Conservation (phyloP, 64 coral and sea anemone genomes). For the Cladopsammia gracilis region DNA sequence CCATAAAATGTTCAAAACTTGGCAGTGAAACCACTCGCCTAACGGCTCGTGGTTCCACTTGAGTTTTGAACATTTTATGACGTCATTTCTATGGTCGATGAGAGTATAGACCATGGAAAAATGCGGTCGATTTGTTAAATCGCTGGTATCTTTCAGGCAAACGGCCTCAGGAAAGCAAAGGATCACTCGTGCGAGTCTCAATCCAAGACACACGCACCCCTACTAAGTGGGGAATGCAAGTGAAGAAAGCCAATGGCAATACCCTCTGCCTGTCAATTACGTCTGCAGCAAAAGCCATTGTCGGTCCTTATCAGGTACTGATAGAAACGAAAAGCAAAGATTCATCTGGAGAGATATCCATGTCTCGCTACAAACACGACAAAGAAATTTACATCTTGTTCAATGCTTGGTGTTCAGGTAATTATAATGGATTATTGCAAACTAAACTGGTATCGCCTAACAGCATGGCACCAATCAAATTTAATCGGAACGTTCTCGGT, state of each 20-base stretch:
- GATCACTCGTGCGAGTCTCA: constrained; percentile 2
- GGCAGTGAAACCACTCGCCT: too few relatives aligned
- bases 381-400: constrained; percentile 39
- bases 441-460: not conserved
- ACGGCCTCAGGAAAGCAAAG: constrained; percentile 52
- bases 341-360: not conserved
- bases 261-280: constrained; percentile 34
- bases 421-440: not conserved
- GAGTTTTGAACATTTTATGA: too few relatives aligned
- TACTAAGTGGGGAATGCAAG: constrained; percentile 37
- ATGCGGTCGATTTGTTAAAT: too few relatives aligned
- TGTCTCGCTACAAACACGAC: not conserved
- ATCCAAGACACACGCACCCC: not conserved
- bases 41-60: too few relatives aligned
- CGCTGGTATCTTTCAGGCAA: constrained; percentile 4
- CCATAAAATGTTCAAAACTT: too few relatives aligned
- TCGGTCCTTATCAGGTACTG: constrained; percentile 35
- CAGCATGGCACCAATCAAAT: not conserved
- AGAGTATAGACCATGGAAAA: too few relatives aligned
- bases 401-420: constrained; percentile 73
- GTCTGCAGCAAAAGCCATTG: constrained; percentile 19
- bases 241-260: constrained; percentile 8
- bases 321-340: constrained; percentile 45
- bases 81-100: too few relatives aligned
- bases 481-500: not conserved